Conservation (phyloP, 2,113 vertebrate genomes). For the Sclerurus mexicanus region DNA sequence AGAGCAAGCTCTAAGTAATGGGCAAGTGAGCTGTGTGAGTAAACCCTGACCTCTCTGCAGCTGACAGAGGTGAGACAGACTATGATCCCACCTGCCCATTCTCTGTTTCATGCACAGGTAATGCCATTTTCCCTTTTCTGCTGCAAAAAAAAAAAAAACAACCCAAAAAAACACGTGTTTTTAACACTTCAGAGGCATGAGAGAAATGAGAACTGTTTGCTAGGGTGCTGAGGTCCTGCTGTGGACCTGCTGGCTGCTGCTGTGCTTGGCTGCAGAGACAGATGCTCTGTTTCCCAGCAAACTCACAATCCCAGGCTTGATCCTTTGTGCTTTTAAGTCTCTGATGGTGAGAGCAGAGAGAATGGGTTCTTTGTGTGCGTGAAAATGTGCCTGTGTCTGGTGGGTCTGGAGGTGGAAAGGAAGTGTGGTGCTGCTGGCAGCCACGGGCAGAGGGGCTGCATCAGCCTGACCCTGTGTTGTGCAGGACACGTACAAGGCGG, state of each 20-base stretch:
- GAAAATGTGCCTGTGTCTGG: not conserved
- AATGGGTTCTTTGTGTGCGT: not conserved
- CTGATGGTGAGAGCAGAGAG: not conserved
- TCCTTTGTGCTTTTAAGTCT: not conserved
- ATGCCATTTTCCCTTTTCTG: not conserved
- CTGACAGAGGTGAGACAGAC: not conserved
- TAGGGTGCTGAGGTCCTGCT: not conserved
- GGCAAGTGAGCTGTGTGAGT: not conserved
- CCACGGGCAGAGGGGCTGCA: not conserved
- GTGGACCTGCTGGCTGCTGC: not conserved
- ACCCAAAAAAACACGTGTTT: not conserved
- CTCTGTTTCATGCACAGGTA: not conserved
- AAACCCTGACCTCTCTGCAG: not conserved
- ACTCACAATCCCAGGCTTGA: rapidly evolving
- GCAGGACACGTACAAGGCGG: rapidly evolving
- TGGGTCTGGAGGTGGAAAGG: no score
- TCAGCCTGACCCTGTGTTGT: not conserved
- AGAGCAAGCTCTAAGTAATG: not conserved
- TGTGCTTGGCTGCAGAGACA: not conserved
- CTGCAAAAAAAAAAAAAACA: not conserved
- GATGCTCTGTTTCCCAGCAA: not conserved
- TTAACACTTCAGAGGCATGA: not conserved
- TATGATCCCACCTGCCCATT: rapidly evolving
- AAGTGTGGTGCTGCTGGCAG: not conserved
- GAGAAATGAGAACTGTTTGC: not conserved